phyloP scores from a whole-genome alignment of 2,113 vertebrate genomes.

The Rhagologus leucostigma region DNA sequence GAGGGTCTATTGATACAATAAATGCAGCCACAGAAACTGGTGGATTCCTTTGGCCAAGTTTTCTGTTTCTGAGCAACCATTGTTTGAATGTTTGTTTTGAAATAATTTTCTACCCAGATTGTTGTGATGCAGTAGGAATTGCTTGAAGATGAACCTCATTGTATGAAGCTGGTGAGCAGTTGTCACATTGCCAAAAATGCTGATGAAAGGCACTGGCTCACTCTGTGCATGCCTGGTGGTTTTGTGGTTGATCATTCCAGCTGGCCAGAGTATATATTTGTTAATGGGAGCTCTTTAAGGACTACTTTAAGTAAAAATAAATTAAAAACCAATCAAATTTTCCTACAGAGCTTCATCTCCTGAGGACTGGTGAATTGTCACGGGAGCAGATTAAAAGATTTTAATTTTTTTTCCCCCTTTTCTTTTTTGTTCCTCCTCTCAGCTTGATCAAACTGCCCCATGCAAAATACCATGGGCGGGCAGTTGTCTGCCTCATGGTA shows the following conservation, averaged over 20 bases:
- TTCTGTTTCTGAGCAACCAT: not conserved
- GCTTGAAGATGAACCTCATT: not conserved
- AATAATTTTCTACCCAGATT: not conserved
- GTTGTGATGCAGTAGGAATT: not conserved
- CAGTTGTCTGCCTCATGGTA: not conserved
- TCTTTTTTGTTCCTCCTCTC: not conserved
- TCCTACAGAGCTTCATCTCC: not conserved
- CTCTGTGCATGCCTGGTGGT: not conserved
- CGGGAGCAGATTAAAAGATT: not conserved
- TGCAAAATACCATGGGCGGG: not conserved
- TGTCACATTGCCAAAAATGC: rapidly evolving
- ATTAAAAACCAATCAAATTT: not conserved
- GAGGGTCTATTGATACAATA: not conserved
- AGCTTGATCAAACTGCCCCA: not conserved
- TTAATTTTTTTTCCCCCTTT: rapidly evolving
- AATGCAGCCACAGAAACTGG: not conserved
- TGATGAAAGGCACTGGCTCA: not conserved
- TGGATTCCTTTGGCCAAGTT: not conserved
- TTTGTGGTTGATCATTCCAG: not conserved
- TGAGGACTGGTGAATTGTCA: not conserved
- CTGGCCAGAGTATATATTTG: not conserved
- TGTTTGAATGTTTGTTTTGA: not conserved
- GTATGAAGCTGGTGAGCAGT: not conserved
- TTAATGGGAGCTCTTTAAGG: not conserved
- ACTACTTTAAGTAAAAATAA: not conserved